phyloP scores from a whole-genome alignment of 2,113 vertebrate species.

The Hystrix cristata region DNA sequence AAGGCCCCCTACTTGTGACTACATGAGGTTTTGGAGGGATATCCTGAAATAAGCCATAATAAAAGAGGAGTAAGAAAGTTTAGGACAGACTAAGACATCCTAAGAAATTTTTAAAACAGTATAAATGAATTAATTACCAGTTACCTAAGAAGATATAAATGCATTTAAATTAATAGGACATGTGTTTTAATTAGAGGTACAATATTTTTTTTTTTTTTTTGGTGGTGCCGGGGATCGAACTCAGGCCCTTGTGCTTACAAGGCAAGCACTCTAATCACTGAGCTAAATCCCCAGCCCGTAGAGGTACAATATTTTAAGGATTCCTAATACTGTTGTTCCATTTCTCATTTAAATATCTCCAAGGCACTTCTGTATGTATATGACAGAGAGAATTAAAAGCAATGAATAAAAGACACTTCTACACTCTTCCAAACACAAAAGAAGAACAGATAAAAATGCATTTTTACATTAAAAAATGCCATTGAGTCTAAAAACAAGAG shows the following conservation, averaged over 20 bases:
- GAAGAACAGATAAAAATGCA: background rate
- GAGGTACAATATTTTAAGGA: background rate
- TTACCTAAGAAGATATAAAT: background rate
- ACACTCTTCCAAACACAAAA: background rate
- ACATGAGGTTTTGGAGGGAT: too few species aligned
- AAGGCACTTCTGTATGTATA: background rate
- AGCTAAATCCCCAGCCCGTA: too few species aligned
- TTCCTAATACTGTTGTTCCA: background rate
- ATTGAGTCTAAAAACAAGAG: background rate
- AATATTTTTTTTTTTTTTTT: too few species aligned
- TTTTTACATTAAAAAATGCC: conserved; percentile 16
- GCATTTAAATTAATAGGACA: background rate
- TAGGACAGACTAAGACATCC: background rate
- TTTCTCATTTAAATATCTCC: conserved; percentile 29
- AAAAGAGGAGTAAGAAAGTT: background rate
- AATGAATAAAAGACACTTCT: background rate
- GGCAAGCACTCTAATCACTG: too few species aligned
- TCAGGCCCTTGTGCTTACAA: too few species aligned
- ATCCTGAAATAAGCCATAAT: too few species aligned
- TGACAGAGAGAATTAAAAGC: background rate
- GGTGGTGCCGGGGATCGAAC: too few species aligned
- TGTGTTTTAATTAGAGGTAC: background rate
- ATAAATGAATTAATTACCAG: background rate
- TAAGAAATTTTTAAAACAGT: conserved; percentile 2
- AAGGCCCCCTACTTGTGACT: too few species aligned